phyloP scores from a whole-genome alignment of 2,113 vertebrate species.

The Hypomesus transpacificus region DNA sequence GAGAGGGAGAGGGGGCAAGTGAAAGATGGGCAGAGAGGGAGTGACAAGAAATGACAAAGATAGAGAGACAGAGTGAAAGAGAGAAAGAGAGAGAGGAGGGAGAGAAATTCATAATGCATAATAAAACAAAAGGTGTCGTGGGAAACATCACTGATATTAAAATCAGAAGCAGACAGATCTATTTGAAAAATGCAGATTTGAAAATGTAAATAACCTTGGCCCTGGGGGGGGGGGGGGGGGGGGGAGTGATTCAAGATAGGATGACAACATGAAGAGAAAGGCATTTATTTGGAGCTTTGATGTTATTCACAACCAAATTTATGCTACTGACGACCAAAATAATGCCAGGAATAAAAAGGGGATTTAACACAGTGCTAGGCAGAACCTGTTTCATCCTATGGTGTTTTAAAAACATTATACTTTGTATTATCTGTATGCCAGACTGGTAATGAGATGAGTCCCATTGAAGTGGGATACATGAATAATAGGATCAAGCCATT shows the following conservation, averaged over 20 bases:
- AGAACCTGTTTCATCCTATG: slow-evolving; percentile 63
- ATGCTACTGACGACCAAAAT: slow-evolving; percentile 72
- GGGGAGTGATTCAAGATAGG: slow-evolving; percentile 77
- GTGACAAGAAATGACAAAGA: slow-evolving; percentile 26
- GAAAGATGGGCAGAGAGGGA: not conserved
- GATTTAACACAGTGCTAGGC: slow-evolving; percentile 66
- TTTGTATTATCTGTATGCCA: slow-evolving; percentile 67
- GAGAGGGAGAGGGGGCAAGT: slow-evolving; percentile 67
- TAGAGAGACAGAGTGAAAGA: slow-evolving; percentile 28
- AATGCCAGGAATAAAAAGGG: slow-evolving; percentile 64
- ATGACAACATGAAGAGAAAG: slow-evolving; percentile 78
- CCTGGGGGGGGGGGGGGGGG: slow-evolving; percentile 64
- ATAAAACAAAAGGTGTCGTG: slow-evolving; percentile 86
- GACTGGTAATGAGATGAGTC: slow-evolving; percentile 70
- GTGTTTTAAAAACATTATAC: slow-evolving; percentile 70
- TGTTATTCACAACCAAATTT: slow-evolving; percentile 73
- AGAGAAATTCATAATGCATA: slow-evolving; percentile 86
- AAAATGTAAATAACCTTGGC: slow-evolving; percentile 81
- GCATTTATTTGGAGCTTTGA: slow-evolving; percentile 74
- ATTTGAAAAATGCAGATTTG: slow-evolving; percentile 86
- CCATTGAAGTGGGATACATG: slow-evolving; percentile 39
- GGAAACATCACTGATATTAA: slow-evolving; percentile 85
- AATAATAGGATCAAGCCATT: not conserved
- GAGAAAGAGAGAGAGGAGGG: slow-evolving; percentile 39
- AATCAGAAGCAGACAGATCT: slow-evolving; percentile 82